phyloP scores from a whole-genome alignment of 2,113 vertebrate species.

The Misgurnus mizolepis region DNA sequence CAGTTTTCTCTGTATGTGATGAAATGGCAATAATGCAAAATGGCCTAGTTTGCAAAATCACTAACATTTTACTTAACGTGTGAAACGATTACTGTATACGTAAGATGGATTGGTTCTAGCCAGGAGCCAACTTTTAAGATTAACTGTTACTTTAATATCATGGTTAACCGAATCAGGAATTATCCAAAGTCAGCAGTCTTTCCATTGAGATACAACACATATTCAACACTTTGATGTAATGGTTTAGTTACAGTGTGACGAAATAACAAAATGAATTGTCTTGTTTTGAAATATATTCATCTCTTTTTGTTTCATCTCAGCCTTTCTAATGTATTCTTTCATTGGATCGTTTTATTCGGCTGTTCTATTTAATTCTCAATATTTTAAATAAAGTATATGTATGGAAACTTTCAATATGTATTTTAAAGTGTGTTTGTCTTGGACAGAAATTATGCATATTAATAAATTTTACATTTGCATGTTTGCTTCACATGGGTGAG shows the following conservation, averaged over 20 bases:
- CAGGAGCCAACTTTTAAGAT: background rate
- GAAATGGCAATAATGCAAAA: conserved; percentile 33
- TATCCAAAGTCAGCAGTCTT: conserved; percentile 72
- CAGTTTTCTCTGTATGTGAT: background rate
- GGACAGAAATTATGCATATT: background rate
- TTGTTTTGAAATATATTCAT: conserved; percentile 66
- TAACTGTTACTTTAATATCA: background rate
- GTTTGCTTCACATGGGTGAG: background rate
- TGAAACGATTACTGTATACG: no score
- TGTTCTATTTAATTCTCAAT: conserved; percentile 70
- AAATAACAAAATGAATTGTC: conserved; percentile 56
- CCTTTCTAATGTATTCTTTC: conserved; percentile 64
- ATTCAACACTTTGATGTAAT: conserved; percentile 62
- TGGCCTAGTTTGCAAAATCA: background rate
- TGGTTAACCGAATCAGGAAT: conserved; percentile 5
- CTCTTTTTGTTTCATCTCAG: conserved; percentile 71
- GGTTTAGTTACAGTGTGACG: conserved; percentile 73
- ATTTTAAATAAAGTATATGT: conserved; percentile 70
- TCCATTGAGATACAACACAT: conserved; percentile 78
- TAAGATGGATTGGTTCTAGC: background rate
- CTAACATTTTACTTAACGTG: background rate
- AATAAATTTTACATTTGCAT: conserved; percentile 18
- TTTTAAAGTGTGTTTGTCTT: background rate
- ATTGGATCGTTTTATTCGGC: conserved; percentile 69
- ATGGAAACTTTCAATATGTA: conserved; percentile 38